Conservation (phyloP, 2,797 vertebrate species). For the Emys orbicularis region DNA sequence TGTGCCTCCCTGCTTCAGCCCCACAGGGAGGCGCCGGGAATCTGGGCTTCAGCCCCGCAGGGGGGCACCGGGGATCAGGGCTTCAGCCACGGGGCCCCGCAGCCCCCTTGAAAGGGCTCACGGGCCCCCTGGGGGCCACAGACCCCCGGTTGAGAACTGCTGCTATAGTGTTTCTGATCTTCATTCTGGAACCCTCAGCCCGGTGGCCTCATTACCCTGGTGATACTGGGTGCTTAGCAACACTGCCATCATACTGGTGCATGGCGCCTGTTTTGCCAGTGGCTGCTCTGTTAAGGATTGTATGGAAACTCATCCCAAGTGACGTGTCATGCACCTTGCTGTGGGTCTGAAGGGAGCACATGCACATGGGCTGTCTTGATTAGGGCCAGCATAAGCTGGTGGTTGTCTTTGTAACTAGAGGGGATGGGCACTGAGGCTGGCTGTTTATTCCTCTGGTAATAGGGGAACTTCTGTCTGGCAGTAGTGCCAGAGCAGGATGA, state of each 20-base stretch:
- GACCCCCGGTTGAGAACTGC: too few species aligned
- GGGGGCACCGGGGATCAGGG: too few species aligned
- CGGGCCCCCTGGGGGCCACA: too few species aligned
- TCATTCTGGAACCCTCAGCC: background rate
- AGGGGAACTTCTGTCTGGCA: background rate
- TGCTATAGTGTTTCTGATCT: background rate
- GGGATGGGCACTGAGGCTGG: background rate
- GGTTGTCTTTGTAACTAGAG: background rate
- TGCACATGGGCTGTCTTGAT: background rate
- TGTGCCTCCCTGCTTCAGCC: too few species aligned
- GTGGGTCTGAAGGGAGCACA: rapidly evolving
- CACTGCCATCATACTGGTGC: background rate
- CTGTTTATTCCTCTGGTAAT: background rate
- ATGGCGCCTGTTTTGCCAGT: rapidly evolving
- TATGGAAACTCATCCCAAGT: background rate
- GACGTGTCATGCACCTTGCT: background rate
- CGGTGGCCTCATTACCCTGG: rapidly evolving
- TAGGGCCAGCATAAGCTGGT: background rate
- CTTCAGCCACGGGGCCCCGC: too few species aligned
- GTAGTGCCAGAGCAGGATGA: background rate
- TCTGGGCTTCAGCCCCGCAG: too few species aligned
- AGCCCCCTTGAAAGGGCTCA: too few species aligned
- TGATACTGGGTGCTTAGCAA: background rate
- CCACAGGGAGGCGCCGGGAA: too few species aligned
- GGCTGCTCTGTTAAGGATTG: background rate